Evolutionary conservation across 2,797 vertebrate species (phyloP), one percentile per base, ranked within the genome.

Genomic region (Protonibea diacanthus): DNA sequence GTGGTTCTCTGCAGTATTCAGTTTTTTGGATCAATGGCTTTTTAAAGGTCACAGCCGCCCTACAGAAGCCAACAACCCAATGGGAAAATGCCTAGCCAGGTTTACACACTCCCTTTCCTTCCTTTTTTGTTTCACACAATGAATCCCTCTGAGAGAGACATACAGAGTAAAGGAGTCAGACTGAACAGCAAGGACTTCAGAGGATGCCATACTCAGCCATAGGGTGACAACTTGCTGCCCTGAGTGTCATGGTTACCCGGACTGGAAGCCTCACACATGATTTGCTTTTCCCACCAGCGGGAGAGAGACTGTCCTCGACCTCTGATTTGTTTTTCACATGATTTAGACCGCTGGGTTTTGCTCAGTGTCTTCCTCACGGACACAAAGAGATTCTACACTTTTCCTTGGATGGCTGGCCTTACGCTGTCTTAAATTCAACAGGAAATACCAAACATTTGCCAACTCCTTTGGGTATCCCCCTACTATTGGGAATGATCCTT

Each of bases 261-360:
- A 48, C 82, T 74, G 74, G 87, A 86, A 89, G 83, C 91, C 83
- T 84, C 84, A 87, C 89, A 85, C 85, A 88, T 84, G 73, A 93
- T 94, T 94, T 94, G 89, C 92, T 92, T 93, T 94, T 94, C 93
- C 90, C 93, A 94, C 92, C 91, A 91, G 92, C 78, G 47, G 92
- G 91, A 86, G 75, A 75, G 71, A 65, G 78, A 74, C 78, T 67
- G 67, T 81, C 83, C 74, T 79, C 55, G 33, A 89, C 85, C 87
- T 80, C 84, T 69, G 71, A 79, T 90, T 93, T 93, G 87, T 87
- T 91, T 94, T 90, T 91, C 90, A 86, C 88, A 91, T 76, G 74
- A 87, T 88, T 79, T 70, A 71, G 68, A 85, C 89, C 86, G 83
- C 69, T 79, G 81, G 69, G 64, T 88, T 74, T 83, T 70, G 59